Evolutionary conservation across 1,140 invertebrate genomes (phyloP).

Genomic region (Sinonovacula constricta): DNA sequence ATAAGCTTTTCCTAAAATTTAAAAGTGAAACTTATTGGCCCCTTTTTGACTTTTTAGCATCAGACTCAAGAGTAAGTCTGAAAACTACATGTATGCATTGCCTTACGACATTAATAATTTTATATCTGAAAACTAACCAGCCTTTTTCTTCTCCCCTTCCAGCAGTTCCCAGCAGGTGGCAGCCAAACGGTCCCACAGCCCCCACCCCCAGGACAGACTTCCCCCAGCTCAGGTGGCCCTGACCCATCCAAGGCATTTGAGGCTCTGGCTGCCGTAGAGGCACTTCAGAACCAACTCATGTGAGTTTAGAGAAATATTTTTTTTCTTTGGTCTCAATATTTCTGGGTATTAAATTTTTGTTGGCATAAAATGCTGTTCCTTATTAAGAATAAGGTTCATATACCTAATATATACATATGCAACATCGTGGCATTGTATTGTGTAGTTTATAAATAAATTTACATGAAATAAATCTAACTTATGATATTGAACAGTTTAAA

Average conservation of each 20-base stretch:
- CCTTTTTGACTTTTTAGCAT: too few species aligned
- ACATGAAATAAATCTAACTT: too few species aligned
- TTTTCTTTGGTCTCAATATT: background rate
- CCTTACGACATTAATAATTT: background rate
- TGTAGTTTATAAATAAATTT: too few species aligned
- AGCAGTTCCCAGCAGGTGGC: constrained; percentile 17
- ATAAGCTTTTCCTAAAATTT: too few species aligned
- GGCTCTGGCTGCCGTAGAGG: constrained; percentile 69
- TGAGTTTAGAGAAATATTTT: constrained; percentile 51
- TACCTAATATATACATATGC: background rate
- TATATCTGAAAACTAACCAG: constrained; percentile 4
- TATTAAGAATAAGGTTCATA: background rate
- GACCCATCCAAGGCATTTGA: constrained; percentile 74
- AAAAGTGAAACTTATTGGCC: too few species aligned
- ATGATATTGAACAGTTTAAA: too few species aligned
- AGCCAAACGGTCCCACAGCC: background rate
- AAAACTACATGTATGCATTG: background rate
- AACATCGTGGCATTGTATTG: too few species aligned
- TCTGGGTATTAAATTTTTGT: too few species aligned
- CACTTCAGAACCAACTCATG: constrained; percentile 71
- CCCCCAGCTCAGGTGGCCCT: constrained; percentile 51
- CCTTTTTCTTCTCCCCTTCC: too few species aligned
- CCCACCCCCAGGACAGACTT: constrained; percentile 3
- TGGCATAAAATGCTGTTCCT: background rate
- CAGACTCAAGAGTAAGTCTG: background rate